These are phyloP conservation scores for Hippotragus niger DNA, from an alignment of 2,113 vertebrate genomes.

Conservation along the genomic window DNA sequence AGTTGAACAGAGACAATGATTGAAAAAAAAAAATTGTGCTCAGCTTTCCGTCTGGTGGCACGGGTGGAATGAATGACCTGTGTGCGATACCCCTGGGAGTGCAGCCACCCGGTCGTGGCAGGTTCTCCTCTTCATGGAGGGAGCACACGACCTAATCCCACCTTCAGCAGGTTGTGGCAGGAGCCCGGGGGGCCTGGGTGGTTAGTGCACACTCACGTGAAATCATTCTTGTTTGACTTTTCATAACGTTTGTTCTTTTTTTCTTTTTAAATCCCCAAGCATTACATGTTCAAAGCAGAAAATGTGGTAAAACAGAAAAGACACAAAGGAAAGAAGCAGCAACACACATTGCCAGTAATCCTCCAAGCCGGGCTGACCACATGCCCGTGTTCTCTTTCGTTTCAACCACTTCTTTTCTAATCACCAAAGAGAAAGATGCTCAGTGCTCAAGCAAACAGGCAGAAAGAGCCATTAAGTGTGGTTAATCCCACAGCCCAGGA, in stretches of 20 bases:
- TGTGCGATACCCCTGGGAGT: background rate
- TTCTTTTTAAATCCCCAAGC: background rate
- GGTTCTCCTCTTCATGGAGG: background rate
- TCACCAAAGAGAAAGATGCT: background rate
- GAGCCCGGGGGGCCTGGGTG: background rate
- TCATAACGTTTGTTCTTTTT: background rate
- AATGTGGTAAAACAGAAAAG: background rate
- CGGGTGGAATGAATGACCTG: background rate
- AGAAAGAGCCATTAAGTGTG: background rate
- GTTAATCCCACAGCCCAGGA: background rate
- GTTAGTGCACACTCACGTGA: background rate
- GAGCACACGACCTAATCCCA: background rate
- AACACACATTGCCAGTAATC: background rate
- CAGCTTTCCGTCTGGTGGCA: background rate
- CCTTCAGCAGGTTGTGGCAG: background rate
- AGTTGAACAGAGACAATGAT: background rate
- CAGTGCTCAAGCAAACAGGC: background rate
- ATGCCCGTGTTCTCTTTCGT: background rate
- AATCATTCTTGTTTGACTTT: slow-evolving; percentile 22
- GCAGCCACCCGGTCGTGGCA: background rate
- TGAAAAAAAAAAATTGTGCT: background rate
- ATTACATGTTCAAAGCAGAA: background rate
- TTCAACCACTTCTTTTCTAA: background rate
- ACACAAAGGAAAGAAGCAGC: background rate
- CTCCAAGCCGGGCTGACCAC: background rate